A percentile compares a stretch with the other conserved stretches of the same genome.
phyloP scores from a whole-genome alignment of 2,888 invertebrate genomes.

The Oscheius sp. region DNA sequence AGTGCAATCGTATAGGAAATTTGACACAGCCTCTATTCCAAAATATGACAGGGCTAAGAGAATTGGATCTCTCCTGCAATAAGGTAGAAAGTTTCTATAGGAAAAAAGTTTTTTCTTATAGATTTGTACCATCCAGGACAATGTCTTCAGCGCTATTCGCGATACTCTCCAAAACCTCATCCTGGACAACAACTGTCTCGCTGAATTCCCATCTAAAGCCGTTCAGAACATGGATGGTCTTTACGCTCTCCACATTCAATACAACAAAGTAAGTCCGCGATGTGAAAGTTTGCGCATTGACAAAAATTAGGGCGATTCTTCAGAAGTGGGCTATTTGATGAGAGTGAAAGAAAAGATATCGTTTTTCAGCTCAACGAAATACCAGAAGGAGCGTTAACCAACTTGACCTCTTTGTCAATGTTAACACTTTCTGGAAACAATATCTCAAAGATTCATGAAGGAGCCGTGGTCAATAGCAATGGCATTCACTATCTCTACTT shows the following conservation, averaged over 20 bases:
- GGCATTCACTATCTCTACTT: conserved; percentile 68
- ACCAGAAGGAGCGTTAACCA: conserved; percentile 51
- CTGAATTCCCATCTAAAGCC: conserved; percentile 61
- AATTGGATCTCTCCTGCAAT: conserved; percentile 70
- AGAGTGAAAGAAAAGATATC: conserved; percentile 5
- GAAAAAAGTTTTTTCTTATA: conserved; percentile 34
- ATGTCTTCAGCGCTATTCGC: conserved; percentile 62
- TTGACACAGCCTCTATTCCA: conserved; percentile 60
- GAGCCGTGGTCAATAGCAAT: conserved; percentile 63
- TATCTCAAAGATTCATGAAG: conserved; percentile 62
- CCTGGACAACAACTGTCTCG: conserved; percentile 68
- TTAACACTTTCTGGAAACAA: conserved; percentile 68
- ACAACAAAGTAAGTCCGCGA: conserved; percentile 62
- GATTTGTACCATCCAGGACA: conserved; percentile 59
- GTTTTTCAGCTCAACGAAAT: conserved; percentile 58
- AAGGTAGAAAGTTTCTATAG: conserved; percentile 44
- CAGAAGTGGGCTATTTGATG: conserved; percentile 3
- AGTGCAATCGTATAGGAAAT: conserved; percentile 72
- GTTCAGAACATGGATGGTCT: conserved; percentile 64
- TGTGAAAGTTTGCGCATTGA: conserved; percentile 17
- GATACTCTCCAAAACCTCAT: conserved; percentile 66
- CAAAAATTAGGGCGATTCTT: conserved; percentile 22
- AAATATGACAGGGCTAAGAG: conserved; percentile 66
- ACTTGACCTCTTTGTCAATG: conserved; percentile 65
- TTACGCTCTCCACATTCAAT: conserved; percentile 68